Evolutionary conservation across 2,797 vertebrate genomes (phyloP).

Genomic region (Nyctalus aviator): DNA sequence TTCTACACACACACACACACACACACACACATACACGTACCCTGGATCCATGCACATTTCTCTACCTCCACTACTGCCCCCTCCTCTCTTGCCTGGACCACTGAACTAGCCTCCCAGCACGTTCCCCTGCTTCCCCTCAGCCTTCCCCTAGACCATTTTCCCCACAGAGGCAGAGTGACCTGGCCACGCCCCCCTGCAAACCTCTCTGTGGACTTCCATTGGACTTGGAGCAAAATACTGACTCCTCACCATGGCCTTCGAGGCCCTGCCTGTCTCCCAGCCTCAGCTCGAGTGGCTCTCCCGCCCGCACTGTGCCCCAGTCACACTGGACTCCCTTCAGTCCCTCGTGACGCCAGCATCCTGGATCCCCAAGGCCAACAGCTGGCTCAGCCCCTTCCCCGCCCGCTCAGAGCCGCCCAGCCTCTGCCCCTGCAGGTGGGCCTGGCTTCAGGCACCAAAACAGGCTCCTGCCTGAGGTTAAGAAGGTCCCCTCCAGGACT

Average conservation of each 20-base stretch:
- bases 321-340: background rate
- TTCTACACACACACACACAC: background rate
- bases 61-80: background rate
- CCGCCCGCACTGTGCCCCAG: background rate
- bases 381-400: background rate
- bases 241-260: accelerated
- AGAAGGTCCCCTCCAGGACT: background rate
- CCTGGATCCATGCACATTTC: background rate
- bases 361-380: background rate
- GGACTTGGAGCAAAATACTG: background rate
- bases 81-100: background rate
- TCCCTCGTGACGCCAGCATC: background rate
- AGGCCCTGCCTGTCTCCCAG: background rate
- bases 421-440: background rate
- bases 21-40: too few species aligned
- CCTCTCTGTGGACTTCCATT: background rate
- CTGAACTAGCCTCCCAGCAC: background rate
- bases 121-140: background rate
- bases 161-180: background rate
- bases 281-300: background rate
- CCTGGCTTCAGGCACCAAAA: background rate
- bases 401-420: background rate
- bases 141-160: background rate
- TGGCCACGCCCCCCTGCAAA: background rate
- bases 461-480: background rate